Evolutionary conservation across 2,113 vertebrate genomes (phyloP).

Genomic region (Apus apus): DNA sequence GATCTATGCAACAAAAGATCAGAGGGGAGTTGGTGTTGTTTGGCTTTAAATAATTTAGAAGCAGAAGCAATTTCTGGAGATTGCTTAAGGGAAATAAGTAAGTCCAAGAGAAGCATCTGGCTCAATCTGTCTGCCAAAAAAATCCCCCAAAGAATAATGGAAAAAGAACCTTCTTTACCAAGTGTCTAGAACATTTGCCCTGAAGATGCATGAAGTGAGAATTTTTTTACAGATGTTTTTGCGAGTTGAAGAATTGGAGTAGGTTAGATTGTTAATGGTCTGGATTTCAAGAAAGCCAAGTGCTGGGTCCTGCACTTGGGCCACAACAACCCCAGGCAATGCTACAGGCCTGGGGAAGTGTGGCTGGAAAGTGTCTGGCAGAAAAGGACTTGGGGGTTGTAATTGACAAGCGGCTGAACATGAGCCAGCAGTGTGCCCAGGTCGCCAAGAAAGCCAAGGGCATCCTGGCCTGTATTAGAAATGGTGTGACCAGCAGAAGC

Average conservation of each 20-base stretch:
- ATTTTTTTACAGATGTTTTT: background rate
- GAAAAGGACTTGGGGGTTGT: no score
- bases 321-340: no score
- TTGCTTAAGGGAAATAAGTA: slow-evolving; percentile 26
- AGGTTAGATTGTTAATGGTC: background rate
- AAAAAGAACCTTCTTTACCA: background rate
- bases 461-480: no score
- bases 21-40: background rate
- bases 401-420: no score
- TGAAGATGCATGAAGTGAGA: background rate
- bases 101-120: slow-evolving; percentile 36
- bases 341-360: no score
- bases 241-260: background rate
- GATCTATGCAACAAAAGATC: slow-evolving; percentile 11
- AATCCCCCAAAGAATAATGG: background rate
- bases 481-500: no score
- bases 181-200: background rate
- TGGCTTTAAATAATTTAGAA: slow-evolving; percentile 43
- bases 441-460: no score
- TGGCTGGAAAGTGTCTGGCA: no score
- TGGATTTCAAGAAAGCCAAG: no score
- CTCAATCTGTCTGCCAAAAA: slow-evolving; percentile 37
- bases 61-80: slow-evolving; percentile 9
- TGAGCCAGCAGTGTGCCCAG: no score
- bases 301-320: no score